A percentile compares a stretch with the other conserved stretches of the same genome.
Conservation (phyloP, 2,888 invertebrate species). For the Rhagonycha fulva region DNA sequence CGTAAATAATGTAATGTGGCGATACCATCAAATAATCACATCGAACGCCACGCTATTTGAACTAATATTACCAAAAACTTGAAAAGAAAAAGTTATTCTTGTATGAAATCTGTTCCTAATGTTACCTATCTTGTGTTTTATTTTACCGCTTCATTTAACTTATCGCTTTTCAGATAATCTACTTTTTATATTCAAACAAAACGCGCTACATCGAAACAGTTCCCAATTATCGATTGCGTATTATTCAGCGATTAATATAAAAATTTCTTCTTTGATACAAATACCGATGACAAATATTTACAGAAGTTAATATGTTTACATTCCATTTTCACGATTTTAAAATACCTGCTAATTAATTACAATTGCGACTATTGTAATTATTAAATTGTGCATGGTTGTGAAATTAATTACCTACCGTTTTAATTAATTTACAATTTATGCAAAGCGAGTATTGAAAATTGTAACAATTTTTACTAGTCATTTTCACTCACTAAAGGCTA, state of each 20-base stretch:
- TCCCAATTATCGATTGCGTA: background rate
- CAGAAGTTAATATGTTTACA: background rate
- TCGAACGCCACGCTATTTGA: background rate
- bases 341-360: background rate
- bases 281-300: background rate
- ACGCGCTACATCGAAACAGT: background rate
- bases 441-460: background rate
- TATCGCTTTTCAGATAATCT: no score
- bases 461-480: background rate
- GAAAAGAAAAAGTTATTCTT: constrained; percentile 23
- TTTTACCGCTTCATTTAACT: constrained; percentile 21
- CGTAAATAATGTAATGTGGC: background rate
- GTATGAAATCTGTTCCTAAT: constrained; percentile 23
- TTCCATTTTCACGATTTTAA: background rate
- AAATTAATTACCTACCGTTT: background rate
- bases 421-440: background rate
- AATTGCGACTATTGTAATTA: no score
- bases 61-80: constrained; percentile 14
- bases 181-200: background rate
- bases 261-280: background rate
- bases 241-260: background rate
- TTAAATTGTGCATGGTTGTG: background rate
- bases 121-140: constrained; percentile 18
- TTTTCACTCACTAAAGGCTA: background rate
- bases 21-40: background rate